Evolutionary conservation across 2,797 vertebrate genomes (phyloP), one percentile per base, ranked within the genome.

Genomic region (Pitangus sulphuratus): DNA sequence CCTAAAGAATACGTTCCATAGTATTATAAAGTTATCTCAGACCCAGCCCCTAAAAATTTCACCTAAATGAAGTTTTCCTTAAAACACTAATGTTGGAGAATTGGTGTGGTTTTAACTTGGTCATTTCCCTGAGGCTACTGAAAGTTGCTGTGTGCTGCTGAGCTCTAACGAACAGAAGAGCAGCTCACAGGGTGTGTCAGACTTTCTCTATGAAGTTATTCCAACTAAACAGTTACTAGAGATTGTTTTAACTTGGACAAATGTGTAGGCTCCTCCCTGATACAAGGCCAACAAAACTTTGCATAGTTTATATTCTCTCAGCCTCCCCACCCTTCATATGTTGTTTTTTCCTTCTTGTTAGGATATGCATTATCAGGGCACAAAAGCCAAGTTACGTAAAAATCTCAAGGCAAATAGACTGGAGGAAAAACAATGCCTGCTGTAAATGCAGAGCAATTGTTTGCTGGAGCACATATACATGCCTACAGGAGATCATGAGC

Each of bases 241-340:
- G 90, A 87, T 93, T 96, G 94, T 96, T 96, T 95, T 91, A 89
- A 95, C 82, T 96, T 91, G 68, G 66, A 78, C 75, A 77, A 91
- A 91, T 0, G 60, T 50, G 45, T 89, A 95, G 84, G 50, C 87
- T 95, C 89, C 93, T 97, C 93, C 96, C 90, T 91, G 84, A 95
- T 64, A 89, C 64, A 83, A 71, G 40, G 89, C 68, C 84, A 96
- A 96, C 75, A 97, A 89, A 94, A 89, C 82, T 89, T 77, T 44
- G 37, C 74, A 83, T 19, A 85, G 95, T 96, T 97, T 94, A 95
- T 89, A 82, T 89, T 96, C 83, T 68, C 72, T 75, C 74, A 82
- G 86, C 57, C 61, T 94, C 93, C 95, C 95, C 96, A 93, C 95
- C 95, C 95, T 96, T 94, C 64, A 19, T 54, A 61, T 85, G 89